Conservation (phyloP, 2,113 vertebrate genomes). For the Cyphotilapia sp. region DNA sequence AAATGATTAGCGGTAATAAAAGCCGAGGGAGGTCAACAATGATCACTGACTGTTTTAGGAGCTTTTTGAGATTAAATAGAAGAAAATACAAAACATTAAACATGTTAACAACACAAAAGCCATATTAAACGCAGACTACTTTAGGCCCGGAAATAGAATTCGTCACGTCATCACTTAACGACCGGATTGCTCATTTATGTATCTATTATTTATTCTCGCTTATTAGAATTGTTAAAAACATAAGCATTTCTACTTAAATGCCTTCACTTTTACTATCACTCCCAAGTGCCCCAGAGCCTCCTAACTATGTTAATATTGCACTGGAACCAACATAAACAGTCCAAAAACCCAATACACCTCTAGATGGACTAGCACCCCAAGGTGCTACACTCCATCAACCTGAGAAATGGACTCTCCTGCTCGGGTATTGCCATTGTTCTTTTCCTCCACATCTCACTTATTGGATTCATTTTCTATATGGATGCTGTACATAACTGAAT, state of each 20-base stretch:
- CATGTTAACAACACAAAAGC: neutral
- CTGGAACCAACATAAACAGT: neutral
- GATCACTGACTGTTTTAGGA: neutral
- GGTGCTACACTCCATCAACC: conserved; percentile 37
- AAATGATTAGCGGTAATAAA: rapidly evolving
- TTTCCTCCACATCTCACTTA: neutral
- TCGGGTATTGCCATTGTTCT: neutral
- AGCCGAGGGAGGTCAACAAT: rapidly evolving
- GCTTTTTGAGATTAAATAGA: neutral
- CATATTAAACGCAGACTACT: neutral
- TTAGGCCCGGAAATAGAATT: rapidly evolving
- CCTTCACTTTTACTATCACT: neutral
- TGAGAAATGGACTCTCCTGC: conserved; percentile 35
- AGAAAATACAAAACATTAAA: neutral
- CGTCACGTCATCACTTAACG: rapidly evolving
- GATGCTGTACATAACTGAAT: conserved; percentile 26
- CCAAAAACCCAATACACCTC: neutral
- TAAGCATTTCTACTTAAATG: neutral
- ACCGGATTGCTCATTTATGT: neutral
- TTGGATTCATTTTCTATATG: conserved; percentile 10
- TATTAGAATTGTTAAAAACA: neutral
- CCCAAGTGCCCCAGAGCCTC: neutral
- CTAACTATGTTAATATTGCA: conserved; percentile 1
- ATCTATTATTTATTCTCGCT: neutral
- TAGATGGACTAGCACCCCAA: conserved; percentile 11